Conservation (phyloP, 2,797 vertebrate species). For the Gallinago stenura region DNA sequence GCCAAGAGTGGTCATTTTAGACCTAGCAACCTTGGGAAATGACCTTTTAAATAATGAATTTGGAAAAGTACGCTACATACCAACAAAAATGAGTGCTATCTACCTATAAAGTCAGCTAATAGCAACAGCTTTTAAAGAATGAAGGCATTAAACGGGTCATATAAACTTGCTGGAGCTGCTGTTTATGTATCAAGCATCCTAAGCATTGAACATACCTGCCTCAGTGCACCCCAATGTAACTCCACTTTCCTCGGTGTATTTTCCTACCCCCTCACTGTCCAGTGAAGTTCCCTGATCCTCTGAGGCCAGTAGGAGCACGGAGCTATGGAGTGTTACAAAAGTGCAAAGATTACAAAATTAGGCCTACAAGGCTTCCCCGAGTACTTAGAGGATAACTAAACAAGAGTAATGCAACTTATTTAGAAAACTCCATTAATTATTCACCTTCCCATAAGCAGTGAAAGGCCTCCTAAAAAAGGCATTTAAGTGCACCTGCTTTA, state of each 20-base stretch:
- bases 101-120: neutral
- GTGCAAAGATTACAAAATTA: neutral
- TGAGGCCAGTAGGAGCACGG: rapidly evolving
- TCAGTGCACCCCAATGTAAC: rapidly evolving
- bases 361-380: neutral
- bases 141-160: neutral
- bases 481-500: neutral
- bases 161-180: neutral
- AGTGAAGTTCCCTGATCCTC: neutral
- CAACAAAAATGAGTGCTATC: neutral
- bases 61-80: neutral
- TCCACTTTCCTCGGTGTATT: neutral
- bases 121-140: neutral
- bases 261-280: neutral
- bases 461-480: neutral
- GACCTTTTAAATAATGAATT: slow-evolving; percentile 46
- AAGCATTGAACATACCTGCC: neutral
- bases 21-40: slow-evolving; percentile 42
- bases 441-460: neutral
- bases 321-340: neutral
- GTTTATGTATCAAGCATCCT: neutral
- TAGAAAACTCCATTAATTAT: neutral
- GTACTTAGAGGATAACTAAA: neutral
- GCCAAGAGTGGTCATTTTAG: slow-evolving; percentile 41
- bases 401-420: neutral